These are phyloP conservation scores for Sthenelais limicola DNA, from an alignment of 2,888 invertebrate species.

Conservation along the genomic window DNA sequence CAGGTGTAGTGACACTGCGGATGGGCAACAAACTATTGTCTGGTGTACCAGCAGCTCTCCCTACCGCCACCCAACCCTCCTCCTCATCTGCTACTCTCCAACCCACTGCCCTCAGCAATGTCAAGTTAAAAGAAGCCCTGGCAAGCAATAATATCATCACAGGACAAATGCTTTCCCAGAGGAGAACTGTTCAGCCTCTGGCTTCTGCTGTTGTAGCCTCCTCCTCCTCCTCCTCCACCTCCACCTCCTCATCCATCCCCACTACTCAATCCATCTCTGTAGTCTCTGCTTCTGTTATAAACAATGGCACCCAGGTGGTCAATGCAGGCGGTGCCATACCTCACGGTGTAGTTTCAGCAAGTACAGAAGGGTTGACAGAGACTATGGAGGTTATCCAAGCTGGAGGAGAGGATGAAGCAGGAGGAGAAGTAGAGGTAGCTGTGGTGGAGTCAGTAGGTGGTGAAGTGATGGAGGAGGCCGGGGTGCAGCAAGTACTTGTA, in stretches of 20 bases:
- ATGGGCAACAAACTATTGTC: neutral
- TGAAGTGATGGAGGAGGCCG: neutral
- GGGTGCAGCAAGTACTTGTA: neutral
- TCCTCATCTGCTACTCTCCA: no score
- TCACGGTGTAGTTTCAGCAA: neutral
- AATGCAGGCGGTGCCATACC: neutral
- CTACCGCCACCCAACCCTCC: no score
- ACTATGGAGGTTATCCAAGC: neutral
- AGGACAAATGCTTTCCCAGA: no score
- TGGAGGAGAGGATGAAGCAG: neutral
- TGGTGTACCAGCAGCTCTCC: neutral
- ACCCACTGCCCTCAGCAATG: no score
- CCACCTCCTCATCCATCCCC: no score
- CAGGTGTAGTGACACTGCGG: constrained; percentile 5
- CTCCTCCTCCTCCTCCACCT: no score
- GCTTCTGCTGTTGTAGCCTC: no score
- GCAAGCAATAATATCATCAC: no score
- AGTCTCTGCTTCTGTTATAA: no score
- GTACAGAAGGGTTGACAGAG: neutral
- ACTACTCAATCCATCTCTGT: no score
- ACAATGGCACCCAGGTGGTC: neutral
- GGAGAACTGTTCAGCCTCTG: no score
- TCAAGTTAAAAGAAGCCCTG: no score
- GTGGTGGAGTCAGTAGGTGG: neutral
- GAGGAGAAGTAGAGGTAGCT: neutral